A percentile compares a stretch with the other conserved stretches of the same genome.
phyloP scores from a whole-genome alignment of 2,888 invertebrate genomes.

The Isoperla grammatica region DNA sequence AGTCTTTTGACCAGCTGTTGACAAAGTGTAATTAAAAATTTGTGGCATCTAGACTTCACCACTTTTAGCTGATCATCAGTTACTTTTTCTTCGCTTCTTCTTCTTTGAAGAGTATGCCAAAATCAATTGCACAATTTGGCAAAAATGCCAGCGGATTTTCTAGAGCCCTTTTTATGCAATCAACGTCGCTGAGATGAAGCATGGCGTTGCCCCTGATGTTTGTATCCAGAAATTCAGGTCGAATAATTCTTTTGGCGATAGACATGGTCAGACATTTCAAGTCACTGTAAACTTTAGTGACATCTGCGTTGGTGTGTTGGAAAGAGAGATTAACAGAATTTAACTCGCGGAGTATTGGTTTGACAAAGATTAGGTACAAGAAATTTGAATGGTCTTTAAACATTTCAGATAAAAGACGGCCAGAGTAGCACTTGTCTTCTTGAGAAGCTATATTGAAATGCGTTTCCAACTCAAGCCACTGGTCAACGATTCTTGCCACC shows the following conservation, averaged over 20 bases:
- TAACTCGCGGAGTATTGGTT: slow-evolving; percentile 27
- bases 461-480: slow-evolving; percentile 33
- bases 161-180: slow-evolving; percentile 9
- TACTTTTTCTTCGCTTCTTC: too few relatives aligned
- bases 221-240: too few relatives aligned
- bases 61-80: too few relatives aligned
- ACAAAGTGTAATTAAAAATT: too few relatives aligned
- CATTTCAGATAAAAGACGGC: too few relatives aligned
- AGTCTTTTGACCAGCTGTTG: too few relatives aligned
- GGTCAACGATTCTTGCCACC: slow-evolving; percentile 31
- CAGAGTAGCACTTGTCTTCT: too few relatives aligned
- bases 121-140: slow-evolving; percentile 15
- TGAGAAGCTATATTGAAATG: slow-evolving; percentile 30
- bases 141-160: slow-evolving; percentile 14
- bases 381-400: slow-evolving; percentile 22
- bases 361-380: slow-evolving; percentile 29
- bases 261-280: slow-evolving; percentile 27
- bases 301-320: slow-evolving; percentile 28
- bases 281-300: slow-evolving; percentile 28
- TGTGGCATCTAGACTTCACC: too few relatives aligned
- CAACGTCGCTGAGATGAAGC: neutral
- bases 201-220: neutral
- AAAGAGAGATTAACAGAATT: slow-evolving; percentile 28
- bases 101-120: slow-evolving; percentile 19
- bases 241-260: slow-evolving; percentile 13